Evolutionary conservation across 2,888 invertebrate genomes (phyloP).

Genomic region (Micropterix aruncella): DNA sequence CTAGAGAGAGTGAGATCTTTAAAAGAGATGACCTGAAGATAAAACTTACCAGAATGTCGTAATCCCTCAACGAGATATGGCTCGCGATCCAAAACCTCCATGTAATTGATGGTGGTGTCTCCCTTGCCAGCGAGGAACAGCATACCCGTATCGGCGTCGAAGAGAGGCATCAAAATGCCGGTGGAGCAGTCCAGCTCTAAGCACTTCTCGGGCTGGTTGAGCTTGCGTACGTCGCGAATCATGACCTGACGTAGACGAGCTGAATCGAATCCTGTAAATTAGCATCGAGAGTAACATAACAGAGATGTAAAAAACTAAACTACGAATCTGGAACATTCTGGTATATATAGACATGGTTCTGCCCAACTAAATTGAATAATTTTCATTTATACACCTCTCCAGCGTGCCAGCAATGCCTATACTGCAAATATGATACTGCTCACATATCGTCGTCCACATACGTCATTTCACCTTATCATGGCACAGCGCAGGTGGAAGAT

Average conservation of each 20-base stretch:
- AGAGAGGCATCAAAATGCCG: constrained; percentile 84
- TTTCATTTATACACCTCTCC: too few species aligned
- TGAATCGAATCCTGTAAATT: constrained; percentile 54
- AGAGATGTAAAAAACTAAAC: too few species aligned
- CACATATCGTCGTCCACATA: too few species aligned
- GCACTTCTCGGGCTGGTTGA: constrained; percentile 62
- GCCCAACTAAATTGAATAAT: too few species aligned
- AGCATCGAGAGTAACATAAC: background rate
- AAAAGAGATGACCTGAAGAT: background rate
- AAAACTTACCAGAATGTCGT: constrained; percentile 50
- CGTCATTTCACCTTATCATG: too few species aligned
- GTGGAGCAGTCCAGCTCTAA: constrained; percentile 76
- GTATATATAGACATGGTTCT: too few species aligned
- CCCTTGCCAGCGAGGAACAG: constrained; percentile 90
- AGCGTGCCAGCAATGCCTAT: too few species aligned
- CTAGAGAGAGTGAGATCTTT: too few species aligned
- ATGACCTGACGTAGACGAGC: constrained; percentile 78
- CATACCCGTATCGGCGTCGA: constrained; percentile 90
- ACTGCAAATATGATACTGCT: too few species aligned
- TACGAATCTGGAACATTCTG: too few species aligned
- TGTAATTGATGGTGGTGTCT: constrained; percentile 79
- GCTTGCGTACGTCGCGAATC: constrained; percentile 75
- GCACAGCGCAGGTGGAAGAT: too few species aligned
- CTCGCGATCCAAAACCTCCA: constrained; percentile 81
- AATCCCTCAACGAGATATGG: constrained; percentile 83